A percentile compares a stretch with the other conserved stretches of the same genome.
phyloP scores from a whole-genome alignment of 2,797 vertebrate genomes.

The Clarias laeviceps region DNA sequence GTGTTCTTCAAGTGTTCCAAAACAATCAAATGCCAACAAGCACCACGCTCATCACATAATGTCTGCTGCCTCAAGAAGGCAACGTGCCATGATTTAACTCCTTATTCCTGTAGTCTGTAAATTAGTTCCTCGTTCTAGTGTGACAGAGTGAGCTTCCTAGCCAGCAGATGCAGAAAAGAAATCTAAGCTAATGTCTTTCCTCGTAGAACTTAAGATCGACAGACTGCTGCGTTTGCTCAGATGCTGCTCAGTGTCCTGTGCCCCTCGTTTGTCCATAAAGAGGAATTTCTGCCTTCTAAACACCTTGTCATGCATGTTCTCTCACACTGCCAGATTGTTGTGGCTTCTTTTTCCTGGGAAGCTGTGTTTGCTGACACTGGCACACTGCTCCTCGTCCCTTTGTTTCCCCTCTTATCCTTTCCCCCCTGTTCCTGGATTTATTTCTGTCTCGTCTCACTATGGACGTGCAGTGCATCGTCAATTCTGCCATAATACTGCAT shows the following conservation, averaged over 20 bases:
- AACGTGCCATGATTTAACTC: background rate
- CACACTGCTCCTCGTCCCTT: slow-evolving; percentile 37
- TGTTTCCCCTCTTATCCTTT: slow-evolving; percentile 35
- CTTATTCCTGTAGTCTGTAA: background rate
- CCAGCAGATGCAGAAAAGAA: background rate
- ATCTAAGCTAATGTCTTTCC: background rate
- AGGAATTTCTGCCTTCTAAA: slow-evolving; percentile 44
- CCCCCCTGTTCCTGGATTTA: slow-evolving; percentile 17
- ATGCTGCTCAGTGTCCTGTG: background rate
- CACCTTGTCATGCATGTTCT: slow-evolving; percentile 51
- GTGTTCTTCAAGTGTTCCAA: background rate
- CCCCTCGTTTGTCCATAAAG: slow-evolving; percentile 13
- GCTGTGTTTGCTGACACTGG: slow-evolving; percentile 52
- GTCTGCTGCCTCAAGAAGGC: background rate
- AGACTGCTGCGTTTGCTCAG: background rate
- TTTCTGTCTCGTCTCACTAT: slow-evolving; percentile 30
- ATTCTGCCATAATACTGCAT: background rate
- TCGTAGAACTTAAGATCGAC: background rate
- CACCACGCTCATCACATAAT: background rate
- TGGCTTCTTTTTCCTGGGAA: slow-evolving; percentile 42
- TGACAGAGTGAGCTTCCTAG: background rate
- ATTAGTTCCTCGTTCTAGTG: slow-evolving; percentile 3
- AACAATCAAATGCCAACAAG: background rate
- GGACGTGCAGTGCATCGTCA: background rate
- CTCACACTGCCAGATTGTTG: slow-evolving; percentile 52